These are phyloP conservation scores for Pinctada fucata DNA, from an alignment of 2,888 invertebrate species.

Conservation along the genomic window DNA sequence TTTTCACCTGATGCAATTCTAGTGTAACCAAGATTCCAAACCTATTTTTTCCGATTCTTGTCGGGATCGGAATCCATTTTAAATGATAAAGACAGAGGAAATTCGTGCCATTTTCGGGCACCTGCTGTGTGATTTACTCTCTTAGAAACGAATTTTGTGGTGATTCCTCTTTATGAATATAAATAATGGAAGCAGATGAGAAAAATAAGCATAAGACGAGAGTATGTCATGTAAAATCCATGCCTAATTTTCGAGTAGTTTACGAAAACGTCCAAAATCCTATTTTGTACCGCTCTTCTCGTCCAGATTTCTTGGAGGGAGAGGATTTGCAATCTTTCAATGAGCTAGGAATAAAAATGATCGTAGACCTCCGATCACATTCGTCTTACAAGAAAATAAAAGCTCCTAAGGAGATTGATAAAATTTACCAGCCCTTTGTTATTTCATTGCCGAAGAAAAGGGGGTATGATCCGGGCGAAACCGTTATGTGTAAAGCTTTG, in stretches of 20 bases:
- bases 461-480: constrained; percentile 48
- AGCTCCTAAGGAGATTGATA: constrained; percentile 60
- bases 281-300: constrained; percentile 65
- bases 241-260: constrained; percentile 50
- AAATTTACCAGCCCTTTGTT: constrained; percentile 54
- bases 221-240: background rate
- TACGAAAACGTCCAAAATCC: constrained; percentile 18
- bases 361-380: constrained; percentile 67
- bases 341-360: constrained; percentile 57
- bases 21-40: too few relatives aligned
- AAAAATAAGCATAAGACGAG: background rate
- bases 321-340: constrained; percentile 55
- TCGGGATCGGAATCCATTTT: too few relatives aligned
- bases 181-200: background rate
- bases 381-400: constrained; percentile 58
- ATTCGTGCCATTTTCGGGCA: too few relatives aligned
- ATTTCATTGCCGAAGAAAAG: constrained; percentile 51
- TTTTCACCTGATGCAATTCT: too few relatives aligned
- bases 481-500: constrained; percentile 31
- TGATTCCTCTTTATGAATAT: background rate
- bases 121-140: too few relatives aligned
- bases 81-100: too few relatives aligned
- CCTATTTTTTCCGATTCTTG: too few relatives aligned
- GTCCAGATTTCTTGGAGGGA: constrained; percentile 63
- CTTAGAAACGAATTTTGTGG: too few relatives aligned